Evolutionary conservation across 2,888 invertebrate species (phyloP).

Genomic region (Gymnosoma rotundatum): DNA sequence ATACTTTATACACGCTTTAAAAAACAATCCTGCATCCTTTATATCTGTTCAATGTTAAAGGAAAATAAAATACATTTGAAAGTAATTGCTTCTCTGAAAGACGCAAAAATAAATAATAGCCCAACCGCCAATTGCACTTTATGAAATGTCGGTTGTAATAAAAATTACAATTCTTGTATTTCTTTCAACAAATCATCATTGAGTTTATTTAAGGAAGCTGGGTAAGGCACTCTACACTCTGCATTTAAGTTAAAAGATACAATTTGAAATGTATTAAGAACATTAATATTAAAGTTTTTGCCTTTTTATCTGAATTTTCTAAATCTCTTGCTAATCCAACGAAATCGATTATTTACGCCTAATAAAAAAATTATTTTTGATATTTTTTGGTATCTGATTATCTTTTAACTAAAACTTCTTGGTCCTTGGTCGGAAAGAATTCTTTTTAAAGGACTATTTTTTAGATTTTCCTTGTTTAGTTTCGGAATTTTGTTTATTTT

Average conservation of each 20-base stretch:
- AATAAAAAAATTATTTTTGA: too few relatives aligned
- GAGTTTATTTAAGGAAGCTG: background rate
- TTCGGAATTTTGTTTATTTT: too few relatives aligned
- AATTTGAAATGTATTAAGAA: too few relatives aligned
- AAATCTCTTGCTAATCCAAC: too few relatives aligned
- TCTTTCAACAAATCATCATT: constrained; percentile 17
- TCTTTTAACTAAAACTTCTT: too few relatives aligned
- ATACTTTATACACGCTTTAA: constrained; percentile 1
- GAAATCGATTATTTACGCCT: too few relatives aligned
- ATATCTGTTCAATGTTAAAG: constrained; percentile 19
- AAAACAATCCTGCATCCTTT: constrained; percentile 29
- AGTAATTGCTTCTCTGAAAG: constrained; percentile 11
- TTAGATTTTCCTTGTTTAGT: too few relatives aligned
- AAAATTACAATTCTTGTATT: constrained; percentile 42
- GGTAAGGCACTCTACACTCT: background rate
- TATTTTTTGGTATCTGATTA: too few relatives aligned
- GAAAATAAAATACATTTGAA: constrained; percentile 57
- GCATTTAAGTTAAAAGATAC: background rate
- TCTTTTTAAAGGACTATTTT: too few relatives aligned
- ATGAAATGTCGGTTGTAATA: constrained; percentile 23
- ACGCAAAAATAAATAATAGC: constrained; percentile 3
- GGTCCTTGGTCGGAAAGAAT: too few relatives aligned
- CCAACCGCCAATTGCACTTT: constrained; percentile 13
- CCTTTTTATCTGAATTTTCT: too few relatives aligned
- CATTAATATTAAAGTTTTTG: too few relatives aligned